Evolutionary conservation across 1,140 invertebrate species (phyloP).

Genomic region (Protaetia brevitarsis): DNA sequence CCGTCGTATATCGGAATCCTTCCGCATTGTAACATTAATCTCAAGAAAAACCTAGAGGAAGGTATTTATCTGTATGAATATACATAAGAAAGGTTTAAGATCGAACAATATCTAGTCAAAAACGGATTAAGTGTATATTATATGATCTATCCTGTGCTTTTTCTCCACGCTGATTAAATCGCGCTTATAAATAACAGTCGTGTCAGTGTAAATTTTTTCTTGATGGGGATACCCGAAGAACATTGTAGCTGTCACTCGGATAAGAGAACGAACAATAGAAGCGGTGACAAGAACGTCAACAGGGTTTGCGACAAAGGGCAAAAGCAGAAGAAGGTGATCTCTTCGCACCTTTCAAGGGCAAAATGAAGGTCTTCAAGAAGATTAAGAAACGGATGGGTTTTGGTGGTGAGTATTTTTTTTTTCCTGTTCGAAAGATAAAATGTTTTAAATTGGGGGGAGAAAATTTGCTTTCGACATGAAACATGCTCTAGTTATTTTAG

Average conservation of each 20-base stretch:
- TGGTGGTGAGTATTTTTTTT: constrained; percentile 50
- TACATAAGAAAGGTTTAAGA: constrained; percentile 11
- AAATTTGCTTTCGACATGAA: no score
- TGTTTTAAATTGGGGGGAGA: no score
- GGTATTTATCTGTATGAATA: constrained; percentile 19
- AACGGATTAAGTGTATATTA: constrained; percentile 29
- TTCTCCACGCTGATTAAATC: no score
- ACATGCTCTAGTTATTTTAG: no score
- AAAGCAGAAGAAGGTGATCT: no score
- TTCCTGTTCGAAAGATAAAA: constrained; percentile 30
- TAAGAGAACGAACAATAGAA: constrained; percentile 33
- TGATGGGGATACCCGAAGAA: constrained; percentile 45
- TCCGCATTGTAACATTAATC: background rate
- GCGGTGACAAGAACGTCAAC: background rate
- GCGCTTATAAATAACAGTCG: background rate
- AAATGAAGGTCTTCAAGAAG: constrained; percentile 55
- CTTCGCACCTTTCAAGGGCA: constrained; percentile 48
- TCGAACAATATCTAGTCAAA: no score
- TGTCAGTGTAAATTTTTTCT: constrained; percentile 26
- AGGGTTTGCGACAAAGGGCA: background rate
- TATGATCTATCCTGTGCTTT: constrained; percentile 5
- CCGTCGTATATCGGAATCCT: background rate
- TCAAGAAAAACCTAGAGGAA: background rate
- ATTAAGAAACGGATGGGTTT: constrained; percentile 54
- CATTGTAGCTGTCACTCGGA: constrained; percentile 41